Evolutionary conservation across 1,140 invertebrate genomes (phyloP).

Genomic region (Danaus melanippus): DNA sequence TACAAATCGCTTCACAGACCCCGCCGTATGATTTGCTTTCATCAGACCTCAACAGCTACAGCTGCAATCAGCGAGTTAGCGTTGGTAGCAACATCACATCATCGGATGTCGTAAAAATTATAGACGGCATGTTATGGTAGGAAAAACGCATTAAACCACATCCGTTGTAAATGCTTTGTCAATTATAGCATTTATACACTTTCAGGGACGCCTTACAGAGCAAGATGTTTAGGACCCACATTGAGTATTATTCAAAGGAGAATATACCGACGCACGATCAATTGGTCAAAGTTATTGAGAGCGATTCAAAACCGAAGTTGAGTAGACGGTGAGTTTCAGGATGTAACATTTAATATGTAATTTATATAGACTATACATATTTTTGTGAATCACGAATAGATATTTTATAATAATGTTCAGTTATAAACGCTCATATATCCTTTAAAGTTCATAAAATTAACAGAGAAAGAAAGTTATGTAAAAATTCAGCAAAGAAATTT

Average conservation of each 20-base stretch:
- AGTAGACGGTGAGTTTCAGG: constrained; percentile 42
- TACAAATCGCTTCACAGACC: constrained; percentile 31
- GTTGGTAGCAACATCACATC: constrained; percentile 43
- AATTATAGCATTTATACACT: constrained; percentile 9
- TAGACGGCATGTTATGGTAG: constrained; percentile 58
- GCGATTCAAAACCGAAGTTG: constrained; percentile 31
- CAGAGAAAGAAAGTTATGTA: too few species aligned
- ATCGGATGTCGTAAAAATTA: constrained; percentile 42
- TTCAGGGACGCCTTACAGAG: constrained; percentile 55
- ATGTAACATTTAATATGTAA: neutral
- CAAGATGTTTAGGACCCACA: constrained; percentile 53
- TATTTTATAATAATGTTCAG: too few species aligned
- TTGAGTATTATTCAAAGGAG: constrained; percentile 51
- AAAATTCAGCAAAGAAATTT: neutral
- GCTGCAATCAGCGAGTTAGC: constrained; percentile 16
- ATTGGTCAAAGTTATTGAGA: constrained; percentile 36
- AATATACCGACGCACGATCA: constrained; percentile 51
- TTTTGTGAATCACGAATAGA: too few species aligned
- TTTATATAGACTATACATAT: too few species aligned
- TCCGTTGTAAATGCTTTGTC: neutral
- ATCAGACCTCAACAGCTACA: constrained; percentile 32
- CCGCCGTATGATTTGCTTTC: constrained; percentile 55
- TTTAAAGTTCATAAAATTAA: too few species aligned
- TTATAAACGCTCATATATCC: too few species aligned
- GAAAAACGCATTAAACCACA: neutral